Conservation (phyloP, 2,113 vertebrate genomes). For the Nasalis larvatus region DNA sequence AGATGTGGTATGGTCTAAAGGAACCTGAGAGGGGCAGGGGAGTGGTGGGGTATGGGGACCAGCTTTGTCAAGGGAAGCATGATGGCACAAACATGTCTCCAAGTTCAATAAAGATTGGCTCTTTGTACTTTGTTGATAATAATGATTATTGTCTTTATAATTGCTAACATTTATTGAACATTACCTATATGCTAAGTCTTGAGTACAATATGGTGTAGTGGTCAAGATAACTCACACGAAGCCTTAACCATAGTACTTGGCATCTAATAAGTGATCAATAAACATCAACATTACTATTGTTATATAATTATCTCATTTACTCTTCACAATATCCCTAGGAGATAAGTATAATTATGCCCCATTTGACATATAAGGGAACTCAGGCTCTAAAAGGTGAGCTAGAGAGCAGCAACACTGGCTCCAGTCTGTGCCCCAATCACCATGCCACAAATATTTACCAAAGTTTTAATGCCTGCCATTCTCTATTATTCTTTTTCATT, state of each 20-base stretch:
- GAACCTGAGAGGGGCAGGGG: neutral
- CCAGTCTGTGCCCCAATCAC: neutral
- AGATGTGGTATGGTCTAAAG: neutral
- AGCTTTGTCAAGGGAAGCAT: neutral
- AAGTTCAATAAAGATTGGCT: neutral
- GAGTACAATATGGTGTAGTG: neutral
- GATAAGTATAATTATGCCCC: neutral
- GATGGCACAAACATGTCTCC: neutral
- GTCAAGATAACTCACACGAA: neutral
- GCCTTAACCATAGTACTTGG: neutral
- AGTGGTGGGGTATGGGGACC: neutral
- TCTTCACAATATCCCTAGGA: neutral
- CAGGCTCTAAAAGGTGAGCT: neutral
- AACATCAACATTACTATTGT: neutral
- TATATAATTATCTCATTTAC: neutral
- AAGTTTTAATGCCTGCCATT: constrained; percentile 39
- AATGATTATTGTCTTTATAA: neutral
- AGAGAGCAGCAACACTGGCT: neutral
- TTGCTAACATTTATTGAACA: neutral
- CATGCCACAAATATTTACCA: constrained; percentile 12
- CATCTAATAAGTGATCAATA: neutral
- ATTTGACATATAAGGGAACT: neutral
- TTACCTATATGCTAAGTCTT: neutral
- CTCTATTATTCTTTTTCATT: constrained; percentile 53
- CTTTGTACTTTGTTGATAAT: neutral